These are phyloP conservation scores for Bergia puertoricense DNA, from an alignment of 92 coral and sea anemone species.

Conservation along the genomic window DNA sequence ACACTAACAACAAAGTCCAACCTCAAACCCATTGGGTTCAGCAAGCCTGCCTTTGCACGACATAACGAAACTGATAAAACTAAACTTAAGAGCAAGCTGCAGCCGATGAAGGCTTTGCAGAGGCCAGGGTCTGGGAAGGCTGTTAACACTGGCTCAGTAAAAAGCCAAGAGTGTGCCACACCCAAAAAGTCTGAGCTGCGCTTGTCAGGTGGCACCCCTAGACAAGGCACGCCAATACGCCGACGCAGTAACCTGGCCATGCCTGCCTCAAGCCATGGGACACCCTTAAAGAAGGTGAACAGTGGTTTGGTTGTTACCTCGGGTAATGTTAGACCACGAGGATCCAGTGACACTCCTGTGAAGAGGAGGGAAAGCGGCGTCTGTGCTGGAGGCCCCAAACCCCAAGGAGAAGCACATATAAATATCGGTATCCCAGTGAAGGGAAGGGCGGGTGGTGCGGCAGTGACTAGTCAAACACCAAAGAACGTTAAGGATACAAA, in stretches of 20 bases:
- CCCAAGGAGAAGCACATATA: neutral
- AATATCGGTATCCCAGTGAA: constrained; percentile 6
- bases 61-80: constrained; percentile 59
- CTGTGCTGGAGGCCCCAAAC: neutral
- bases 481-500: neutral
- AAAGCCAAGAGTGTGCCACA: constrained; percentile 32
- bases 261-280: neutral
- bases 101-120: constrained; percentile 89
- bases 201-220: constrained; percentile 9
- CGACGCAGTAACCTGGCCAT: constrained; percentile 30
- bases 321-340: constrained; percentile 21
- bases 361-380: constrained; percentile 27
- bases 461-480: neutral
- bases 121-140: constrained; percentile 53
- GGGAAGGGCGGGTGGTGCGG: neutral
- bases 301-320: constrained; percentile 23
- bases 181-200: constrained; percentile 22
- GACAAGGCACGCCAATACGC: constrained; percentile 21
- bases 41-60: constrained; percentile 62
- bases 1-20: constrained; percentile 59
- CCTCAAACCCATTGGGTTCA: constrained; percentile 56
- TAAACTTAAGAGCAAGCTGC: constrained; percentile 58
- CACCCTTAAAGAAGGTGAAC: constrained; percentile 19
- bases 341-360: constrained; percentile 19
- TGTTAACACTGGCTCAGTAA: constrained; percentile 36